Conservation (phyloP, 1,140 invertebrate genomes). For the Atopsyche davidsoni region DNA sequence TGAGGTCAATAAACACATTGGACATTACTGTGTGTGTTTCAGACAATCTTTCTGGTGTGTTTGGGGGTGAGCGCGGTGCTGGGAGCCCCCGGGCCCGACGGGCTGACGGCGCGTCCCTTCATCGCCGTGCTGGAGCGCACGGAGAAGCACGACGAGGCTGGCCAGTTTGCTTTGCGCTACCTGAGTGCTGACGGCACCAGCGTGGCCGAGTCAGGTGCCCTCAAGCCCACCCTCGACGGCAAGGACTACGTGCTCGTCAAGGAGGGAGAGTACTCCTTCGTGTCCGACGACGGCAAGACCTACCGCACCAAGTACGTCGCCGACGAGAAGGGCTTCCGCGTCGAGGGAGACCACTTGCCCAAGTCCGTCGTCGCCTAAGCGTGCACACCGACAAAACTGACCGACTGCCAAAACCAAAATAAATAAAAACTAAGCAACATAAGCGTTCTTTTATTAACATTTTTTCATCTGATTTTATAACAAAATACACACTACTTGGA, state of each 20-base stretch:
- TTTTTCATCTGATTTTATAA: too few species aligned
- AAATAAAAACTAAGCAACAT: neutral
- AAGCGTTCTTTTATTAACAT: neutral
- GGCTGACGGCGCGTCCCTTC: constrained; percentile 4
- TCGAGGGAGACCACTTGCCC: constrained; percentile 35
- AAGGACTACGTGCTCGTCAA: constrained; percentile 26
- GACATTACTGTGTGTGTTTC: constrained; percentile 5
- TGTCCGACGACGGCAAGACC: constrained; percentile 11
- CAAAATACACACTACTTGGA: too few species aligned
- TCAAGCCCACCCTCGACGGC: constrained; percentile 23
- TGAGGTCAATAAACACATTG: too few species aligned
- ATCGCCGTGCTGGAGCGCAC: constrained; percentile 29
- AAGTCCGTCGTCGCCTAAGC: constrained; percentile 20
- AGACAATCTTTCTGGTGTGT: constrained; percentile 12
- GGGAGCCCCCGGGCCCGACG: constrained; percentile 14
- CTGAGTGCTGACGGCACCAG: constrained; percentile 26
- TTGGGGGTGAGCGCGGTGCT: constrained; percentile 14
- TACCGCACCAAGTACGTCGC: constrained; percentile 19
- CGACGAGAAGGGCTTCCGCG: constrained; percentile 21
- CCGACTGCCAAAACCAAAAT: neutral
- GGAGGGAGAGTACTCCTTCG: constrained; percentile 19
- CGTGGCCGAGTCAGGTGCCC: constrained; percentile 21
- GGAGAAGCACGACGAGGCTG: constrained; percentile 28
- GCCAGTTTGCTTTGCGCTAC: constrained; percentile 31
- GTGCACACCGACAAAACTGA: neutral